phyloP scores from a whole-genome alignment of 1,140 invertebrate species.

The Drosophila virilis region DNA sequence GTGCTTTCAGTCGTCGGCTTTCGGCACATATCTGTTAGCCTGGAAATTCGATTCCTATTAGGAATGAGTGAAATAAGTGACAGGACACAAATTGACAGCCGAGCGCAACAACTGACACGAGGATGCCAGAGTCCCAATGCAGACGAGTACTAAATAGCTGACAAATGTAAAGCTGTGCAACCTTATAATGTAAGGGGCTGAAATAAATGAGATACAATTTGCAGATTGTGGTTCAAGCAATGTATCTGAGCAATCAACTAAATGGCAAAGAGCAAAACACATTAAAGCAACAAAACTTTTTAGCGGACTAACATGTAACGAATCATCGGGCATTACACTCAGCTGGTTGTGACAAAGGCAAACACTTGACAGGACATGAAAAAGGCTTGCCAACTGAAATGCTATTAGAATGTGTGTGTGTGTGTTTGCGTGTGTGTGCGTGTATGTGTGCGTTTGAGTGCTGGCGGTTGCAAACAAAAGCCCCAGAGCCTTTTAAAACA shows the following conservation, averaged over 20 bases:
- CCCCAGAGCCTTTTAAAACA: slow-evolving; percentile 65
- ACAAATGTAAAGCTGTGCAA: slow-evolving; percentile 7
- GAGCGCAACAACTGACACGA: slow-evolving; percentile 24
- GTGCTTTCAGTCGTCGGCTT: no score
- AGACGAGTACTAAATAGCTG: slow-evolving; percentile 15
- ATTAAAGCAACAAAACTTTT: slow-evolving; percentile 16
- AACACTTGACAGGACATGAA: slow-evolving; percentile 65
- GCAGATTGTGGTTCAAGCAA: slow-evolving; percentile 45
- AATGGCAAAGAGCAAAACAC: slow-evolving; percentile 36
- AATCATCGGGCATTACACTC: slow-evolving; percentile 37
- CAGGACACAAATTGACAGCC: slow-evolving; percentile 70
- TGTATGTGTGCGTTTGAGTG: slow-evolving; percentile 1
- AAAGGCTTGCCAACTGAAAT: slow-evolving; percentile 61
- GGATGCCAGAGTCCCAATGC: slow-evolving; percentile 18
- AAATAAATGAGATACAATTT: slow-evolving; percentile 7
- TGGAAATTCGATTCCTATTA: slow-evolving; percentile 79
- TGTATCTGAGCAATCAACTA: slow-evolving; percentile 59
- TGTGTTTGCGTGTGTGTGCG: not conserved
- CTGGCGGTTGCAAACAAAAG: slow-evolving; percentile 55
- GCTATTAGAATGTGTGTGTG: slow-evolving; percentile 4
- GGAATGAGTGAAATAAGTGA: slow-evolving; percentile 72
- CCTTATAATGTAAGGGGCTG: slow-evolving; percentile 7
- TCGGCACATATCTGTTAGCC: slow-evolving; percentile 30
- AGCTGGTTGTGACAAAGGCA: slow-evolving; percentile 33
- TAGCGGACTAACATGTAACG: slow-evolving; percentile 21